These are phyloP conservation scores for Alexandromys fortis DNA, from an alignment of 2,113 vertebrate species.

Conservation along the genomic window DNA sequence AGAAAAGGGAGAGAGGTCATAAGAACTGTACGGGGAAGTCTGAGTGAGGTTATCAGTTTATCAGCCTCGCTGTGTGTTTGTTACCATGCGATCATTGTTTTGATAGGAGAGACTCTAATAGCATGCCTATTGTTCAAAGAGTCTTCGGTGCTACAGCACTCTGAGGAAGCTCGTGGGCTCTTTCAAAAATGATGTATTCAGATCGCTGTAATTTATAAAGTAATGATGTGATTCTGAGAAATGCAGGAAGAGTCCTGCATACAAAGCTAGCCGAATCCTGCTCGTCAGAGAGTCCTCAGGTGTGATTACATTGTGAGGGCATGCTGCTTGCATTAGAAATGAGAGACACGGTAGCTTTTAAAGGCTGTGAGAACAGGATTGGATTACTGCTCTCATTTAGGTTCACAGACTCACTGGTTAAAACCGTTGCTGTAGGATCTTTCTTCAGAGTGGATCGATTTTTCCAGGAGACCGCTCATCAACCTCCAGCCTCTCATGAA, in stretches of 20 bases:
- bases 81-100: background rate
- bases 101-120: background rate
- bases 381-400: background rate
- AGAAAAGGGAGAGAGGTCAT: background rate
- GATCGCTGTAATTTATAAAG: background rate
- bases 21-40: background rate
- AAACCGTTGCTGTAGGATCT: background rate
- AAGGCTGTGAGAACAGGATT: background rate
- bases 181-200: background rate
- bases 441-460: background rate
- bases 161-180: background rate
- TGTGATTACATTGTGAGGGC: background rate
- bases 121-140: background rate
- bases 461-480: background rate
- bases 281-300: background rate
- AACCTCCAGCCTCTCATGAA: background rate
- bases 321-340: background rate
- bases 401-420: background rate
- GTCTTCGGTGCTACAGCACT: background rate
- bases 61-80: background rate
- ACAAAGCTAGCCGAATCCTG: background rate
- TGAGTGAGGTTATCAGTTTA: background rate
- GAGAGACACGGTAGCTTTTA: background rate
- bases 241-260: background rate
- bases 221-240: background rate